Evolutionary conservation across 1,140 invertebrate species (phyloP).

Genomic region (Drosophila ficusphila): DNA sequence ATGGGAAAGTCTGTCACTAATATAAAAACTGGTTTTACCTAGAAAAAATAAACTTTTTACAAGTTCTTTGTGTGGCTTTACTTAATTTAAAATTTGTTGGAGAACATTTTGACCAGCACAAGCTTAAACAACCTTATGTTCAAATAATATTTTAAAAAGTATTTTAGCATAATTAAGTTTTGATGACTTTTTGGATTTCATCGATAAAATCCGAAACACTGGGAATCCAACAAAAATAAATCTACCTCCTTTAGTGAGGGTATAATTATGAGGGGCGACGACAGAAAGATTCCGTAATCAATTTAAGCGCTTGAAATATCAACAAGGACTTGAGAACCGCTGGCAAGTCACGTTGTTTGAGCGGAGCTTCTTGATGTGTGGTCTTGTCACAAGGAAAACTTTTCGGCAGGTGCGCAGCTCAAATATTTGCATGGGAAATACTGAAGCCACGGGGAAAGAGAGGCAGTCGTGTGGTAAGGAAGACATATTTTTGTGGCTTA

Average conservation of each 20-base stretch:
- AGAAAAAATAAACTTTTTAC: too few relatives aligned
- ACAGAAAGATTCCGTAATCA: conserved; percentile 33
- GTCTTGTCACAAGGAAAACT: conserved; percentile 27
- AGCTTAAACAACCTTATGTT: too few relatives aligned
- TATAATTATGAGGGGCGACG: conserved; percentile 13
- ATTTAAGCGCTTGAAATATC: conserved; percentile 44
- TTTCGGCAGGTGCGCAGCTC: conserved; percentile 14
- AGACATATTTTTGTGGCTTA: conserved; percentile 31
- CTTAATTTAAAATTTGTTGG: too few relatives aligned
- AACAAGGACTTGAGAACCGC: conserved; percentile 34
- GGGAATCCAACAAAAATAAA: too few relatives aligned
- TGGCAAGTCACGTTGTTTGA: conserved; percentile 45
- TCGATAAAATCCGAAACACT: too few relatives aligned
- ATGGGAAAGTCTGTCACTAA: background rate
- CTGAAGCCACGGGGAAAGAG: background rate
- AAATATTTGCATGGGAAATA: conserved; percentile 41
- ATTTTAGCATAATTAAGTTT: too few relatives aligned
- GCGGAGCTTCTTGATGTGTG: conserved; percentile 7
- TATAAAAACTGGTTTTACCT: too few relatives aligned
- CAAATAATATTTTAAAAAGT: too few relatives aligned
- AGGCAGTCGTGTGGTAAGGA: background rate
- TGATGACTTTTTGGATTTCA: too few relatives aligned
- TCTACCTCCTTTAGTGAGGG: background rate
- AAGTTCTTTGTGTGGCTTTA: too few relatives aligned
- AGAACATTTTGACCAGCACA: too few relatives aligned